A percentile compares a stretch with the other conserved stretches of the same genome.
phyloP scores from a whole-genome alignment of 2,888 invertebrate species.

The Amblyjoppa proteus region DNA sequence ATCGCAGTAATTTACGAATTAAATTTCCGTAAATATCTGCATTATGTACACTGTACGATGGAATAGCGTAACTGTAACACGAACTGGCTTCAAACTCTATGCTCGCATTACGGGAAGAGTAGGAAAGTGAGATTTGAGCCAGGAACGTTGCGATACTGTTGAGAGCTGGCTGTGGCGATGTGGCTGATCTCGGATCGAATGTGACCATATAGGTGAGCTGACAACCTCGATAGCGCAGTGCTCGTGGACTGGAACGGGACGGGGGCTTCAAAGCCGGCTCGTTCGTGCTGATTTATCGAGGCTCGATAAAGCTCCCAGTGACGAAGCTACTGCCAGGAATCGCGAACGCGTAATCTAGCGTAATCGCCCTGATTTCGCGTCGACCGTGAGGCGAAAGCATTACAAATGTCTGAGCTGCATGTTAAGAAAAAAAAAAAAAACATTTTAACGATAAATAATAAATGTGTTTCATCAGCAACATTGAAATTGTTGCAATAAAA shows the following conservation, averaged over 20 bases:
- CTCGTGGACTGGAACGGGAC: conserved; percentile 11
- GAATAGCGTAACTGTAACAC: background rate
- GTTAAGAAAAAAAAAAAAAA: background rate
- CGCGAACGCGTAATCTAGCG: conserved; percentile 42
- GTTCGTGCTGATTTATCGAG: conserved; percentile 50
- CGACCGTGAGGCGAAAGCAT: conserved; percentile 3
- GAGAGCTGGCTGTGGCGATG: conserved; percentile 14
- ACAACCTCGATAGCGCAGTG: conserved; percentile 34
- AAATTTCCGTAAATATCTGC: background rate
- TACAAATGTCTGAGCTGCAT: background rate
- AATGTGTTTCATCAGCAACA: background rate
- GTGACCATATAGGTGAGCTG: conserved; percentile 33
- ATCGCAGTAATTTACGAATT: background rate
- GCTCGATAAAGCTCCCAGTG: conserved; percentile 36
- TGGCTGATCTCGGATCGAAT: conserved; percentile 33
- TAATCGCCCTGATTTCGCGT: conserved; percentile 38
- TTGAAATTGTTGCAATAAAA: background rate
- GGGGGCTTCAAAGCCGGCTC: conserved; percentile 36
- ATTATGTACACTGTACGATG: background rate
- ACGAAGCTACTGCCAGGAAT: conserved; percentile 32
- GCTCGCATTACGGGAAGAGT: background rate
- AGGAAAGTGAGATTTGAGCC: background rate
- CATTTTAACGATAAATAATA: no score
- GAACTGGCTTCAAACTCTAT: background rate
- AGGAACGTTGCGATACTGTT: conserved; percentile 26